A percentile compares a stretch with the other conserved stretches of the same genome.
Evolutionary conservation across 2,113 vertebrate species (phyloP).

Genomic region (Cyanoramphus novaezelandiae): DNA sequence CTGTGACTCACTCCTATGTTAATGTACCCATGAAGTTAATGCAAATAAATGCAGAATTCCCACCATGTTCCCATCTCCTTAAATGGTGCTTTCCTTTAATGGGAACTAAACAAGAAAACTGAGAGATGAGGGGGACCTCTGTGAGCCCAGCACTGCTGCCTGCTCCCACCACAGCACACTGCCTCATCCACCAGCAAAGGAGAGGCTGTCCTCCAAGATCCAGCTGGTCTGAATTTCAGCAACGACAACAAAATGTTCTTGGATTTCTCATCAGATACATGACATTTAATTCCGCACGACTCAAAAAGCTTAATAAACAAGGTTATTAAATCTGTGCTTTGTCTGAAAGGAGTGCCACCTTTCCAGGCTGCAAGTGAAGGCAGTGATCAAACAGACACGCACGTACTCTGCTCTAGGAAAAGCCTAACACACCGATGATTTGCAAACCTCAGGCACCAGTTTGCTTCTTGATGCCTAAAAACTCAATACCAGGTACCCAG

Average conservation of each 20-base stretch:
- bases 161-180: background rate
- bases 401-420: background rate
- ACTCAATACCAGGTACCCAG: background rate
- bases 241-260: background rate
- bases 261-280: background rate
- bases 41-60: constrained; percentile 2
- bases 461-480: background rate
- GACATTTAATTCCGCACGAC: background rate
- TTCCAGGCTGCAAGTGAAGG: background rate
- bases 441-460: background rate
- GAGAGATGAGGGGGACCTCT: background rate
- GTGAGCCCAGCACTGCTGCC: background rate
- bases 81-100: background rate
- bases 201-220: background rate
- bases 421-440: background rate
- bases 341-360: background rate
- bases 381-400: accelerated
- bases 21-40: background rate
- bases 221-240: background rate
- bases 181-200: background rate
- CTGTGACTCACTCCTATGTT: background rate
- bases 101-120: background rate
- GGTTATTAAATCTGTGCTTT: background rate
- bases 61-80: background rate
- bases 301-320: background rate